These are phyloP conservation scores for Boleophthalmus pectinirostris DNA, from an alignment of 2,113 vertebrate genomes.

Conservation along the genomic window DNA sequence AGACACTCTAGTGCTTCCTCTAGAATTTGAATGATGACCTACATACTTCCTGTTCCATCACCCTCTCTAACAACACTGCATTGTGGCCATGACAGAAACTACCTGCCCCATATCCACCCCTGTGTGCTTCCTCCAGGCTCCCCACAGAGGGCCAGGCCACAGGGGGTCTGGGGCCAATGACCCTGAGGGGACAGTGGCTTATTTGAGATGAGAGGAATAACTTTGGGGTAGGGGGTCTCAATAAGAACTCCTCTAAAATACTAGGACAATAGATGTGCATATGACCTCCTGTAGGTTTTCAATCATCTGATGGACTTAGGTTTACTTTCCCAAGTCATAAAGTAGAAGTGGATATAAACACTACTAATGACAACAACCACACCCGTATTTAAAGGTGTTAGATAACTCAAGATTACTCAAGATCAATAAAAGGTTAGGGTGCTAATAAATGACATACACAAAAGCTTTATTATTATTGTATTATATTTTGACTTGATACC, in stretches of 20 bases:
- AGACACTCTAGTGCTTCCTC: constrained; percentile 1
- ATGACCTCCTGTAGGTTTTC: constrained; percentile 46
- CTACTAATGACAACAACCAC: constrained; percentile 17
- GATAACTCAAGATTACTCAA: not conserved
- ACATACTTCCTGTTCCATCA: not conserved
- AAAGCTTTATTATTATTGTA: too few species aligned
- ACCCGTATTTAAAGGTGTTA: not conserved
- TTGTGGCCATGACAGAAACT: constrained; percentile 27
- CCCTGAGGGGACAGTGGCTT: constrained; percentile 61
- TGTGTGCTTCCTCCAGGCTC: constrained; percentile 47
- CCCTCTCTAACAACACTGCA: constrained; percentile 14
- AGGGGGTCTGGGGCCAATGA: constrained; percentile 43
- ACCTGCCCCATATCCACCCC: constrained; percentile 32
- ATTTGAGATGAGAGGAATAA: constrained; percentile 62
- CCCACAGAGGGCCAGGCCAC: constrained; percentile 40
- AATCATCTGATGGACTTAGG: constrained; percentile 46
- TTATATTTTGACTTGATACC: too few species aligned
- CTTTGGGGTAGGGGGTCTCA: constrained; percentile 55
- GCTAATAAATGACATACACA: not conserved
- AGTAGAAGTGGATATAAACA: constrained; percentile 21
- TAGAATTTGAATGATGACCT: constrained; percentile 2
- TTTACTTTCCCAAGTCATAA: constrained; percentile 50
- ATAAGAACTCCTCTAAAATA: constrained; percentile 56
- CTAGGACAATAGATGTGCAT: constrained; percentile 51
- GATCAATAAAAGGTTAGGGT: not conserved